Conservation (phyloP, 2,888 invertebrate species). For the Melinopterus prodromus region DNA sequence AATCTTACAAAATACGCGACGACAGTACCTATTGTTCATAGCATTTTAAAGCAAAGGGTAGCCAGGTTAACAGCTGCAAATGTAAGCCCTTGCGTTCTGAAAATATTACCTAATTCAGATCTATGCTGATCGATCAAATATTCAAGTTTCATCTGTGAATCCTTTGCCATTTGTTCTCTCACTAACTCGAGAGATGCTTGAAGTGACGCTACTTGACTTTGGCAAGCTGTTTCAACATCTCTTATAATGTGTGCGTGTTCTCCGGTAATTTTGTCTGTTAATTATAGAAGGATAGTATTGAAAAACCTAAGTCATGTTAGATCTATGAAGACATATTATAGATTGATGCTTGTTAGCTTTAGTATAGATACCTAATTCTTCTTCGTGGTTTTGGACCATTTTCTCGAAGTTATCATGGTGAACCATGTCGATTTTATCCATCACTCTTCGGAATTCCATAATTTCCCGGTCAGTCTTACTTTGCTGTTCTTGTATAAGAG, state of each 20-base stretch:
- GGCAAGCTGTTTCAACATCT: conserved; percentile 59
- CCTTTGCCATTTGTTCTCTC: conserved; percentile 63
- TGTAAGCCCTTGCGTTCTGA: not conserved
- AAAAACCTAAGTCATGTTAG: not conserved
- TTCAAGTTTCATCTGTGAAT: conserved; percentile 60
- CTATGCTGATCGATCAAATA: conserved; percentile 67
- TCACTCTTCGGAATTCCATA: conserved; percentile 72
- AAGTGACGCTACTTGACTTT: conserved; percentile 58
- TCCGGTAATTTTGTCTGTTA: conserved; percentile 56
- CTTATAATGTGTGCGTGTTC: conserved; percentile 58
- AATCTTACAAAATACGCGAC: too few species aligned
- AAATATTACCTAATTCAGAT: conserved; percentile 66
- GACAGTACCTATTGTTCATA: too few species aligned
- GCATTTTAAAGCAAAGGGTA: too few species aligned
- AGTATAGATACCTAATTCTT: conserved; percentile 69
- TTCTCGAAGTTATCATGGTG: conserved; percentile 78
- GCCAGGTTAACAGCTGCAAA: not conserved
- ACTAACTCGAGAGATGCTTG: conserved; percentile 60
- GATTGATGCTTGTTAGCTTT: not conserved
- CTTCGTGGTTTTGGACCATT: conserved; percentile 69
- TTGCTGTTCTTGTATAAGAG: conserved; percentile 68
- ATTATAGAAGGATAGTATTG: conserved; percentile 37
- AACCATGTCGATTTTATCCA: conserved; percentile 77
- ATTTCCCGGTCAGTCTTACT: conserved; percentile 75
- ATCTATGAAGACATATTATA: not conserved